A percentile compares a stretch with the other conserved stretches of the same genome.
Conservation (phyloP, 2,888 invertebrate genomes). For the Caenorhabditis sulstoni region DNA sequence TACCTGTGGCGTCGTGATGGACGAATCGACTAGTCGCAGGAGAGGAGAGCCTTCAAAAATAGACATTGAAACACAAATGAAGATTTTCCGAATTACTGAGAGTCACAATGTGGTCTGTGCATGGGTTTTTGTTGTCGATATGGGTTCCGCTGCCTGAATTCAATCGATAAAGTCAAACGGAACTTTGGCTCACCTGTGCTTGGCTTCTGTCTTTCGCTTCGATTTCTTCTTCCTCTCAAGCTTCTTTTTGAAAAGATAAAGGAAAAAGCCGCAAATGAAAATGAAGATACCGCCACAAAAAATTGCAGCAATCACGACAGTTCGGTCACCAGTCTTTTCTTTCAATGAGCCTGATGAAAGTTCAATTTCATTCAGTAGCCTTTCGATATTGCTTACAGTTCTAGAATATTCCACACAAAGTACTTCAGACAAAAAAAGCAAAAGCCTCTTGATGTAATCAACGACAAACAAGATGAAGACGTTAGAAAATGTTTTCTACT, state of each 20-base stretch:
- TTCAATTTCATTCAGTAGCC: not conserved
- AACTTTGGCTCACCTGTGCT: constrained; percentile 32
- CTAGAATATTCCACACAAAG: constrained; percentile 21
- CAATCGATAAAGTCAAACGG: not conserved
- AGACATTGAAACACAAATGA: not conserved
- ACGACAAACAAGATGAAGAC: too few relatives aligned
- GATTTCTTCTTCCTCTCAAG: constrained; percentile 73
- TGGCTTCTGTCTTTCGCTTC: constrained; percentile 52
- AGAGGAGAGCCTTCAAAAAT: constrained; percentile 66
- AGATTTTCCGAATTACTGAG: constrained; percentile 22
- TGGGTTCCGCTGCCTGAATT: constrained; percentile 54
- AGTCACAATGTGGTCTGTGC: constrained; percentile 46
- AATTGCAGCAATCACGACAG: constrained; percentile 74
- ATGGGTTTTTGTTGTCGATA: constrained; percentile 67
- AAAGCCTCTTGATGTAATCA: not conserved
- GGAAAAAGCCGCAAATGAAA: constrained; percentile 76
- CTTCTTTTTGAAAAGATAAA: constrained; percentile 78
- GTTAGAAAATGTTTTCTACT: too few relatives aligned
- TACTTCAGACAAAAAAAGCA: constrained; percentile 29
- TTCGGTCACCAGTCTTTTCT: constrained; percentile 73
- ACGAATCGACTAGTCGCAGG: constrained; percentile 75
- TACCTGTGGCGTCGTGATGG: constrained; percentile 76
- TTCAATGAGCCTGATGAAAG: constrained; percentile 70
- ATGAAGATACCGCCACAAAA: constrained; percentile 77
- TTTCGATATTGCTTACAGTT: not conserved